Base-by-base conservation (phyloP, 2,888 invertebrate genomes). In the Lissocephala sabroskyi region DNA sequence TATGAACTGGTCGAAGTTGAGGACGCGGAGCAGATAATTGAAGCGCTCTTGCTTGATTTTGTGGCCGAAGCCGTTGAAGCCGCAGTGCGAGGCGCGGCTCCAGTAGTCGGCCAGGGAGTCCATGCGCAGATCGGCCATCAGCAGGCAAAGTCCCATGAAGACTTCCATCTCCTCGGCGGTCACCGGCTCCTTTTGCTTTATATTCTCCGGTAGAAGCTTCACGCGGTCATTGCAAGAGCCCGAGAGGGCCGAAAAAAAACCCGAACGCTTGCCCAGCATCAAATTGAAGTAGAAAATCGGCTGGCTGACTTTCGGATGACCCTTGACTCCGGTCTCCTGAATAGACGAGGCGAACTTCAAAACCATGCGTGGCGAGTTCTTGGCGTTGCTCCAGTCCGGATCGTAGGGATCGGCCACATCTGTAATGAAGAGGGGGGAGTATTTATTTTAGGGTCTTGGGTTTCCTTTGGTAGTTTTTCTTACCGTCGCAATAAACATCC, bases 401-500 rank as follows among this genome's bases (percentile, higher is more conserved):
- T 73, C 78, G 40, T 61, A 77, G 14, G 52, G 48, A 43, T 77
- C 76, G 7, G 29, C 18, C 11, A 63, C 62, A 30, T 64, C 76
- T 57, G 30, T 18, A 33, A 39, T 45, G 30, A 23, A 11, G n/a
- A n/a, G n/a, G n/a, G n/a, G n/a, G n/a, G n/a, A n/a, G n/a, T n/a
- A n/a, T n/a, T n/a, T n/a, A n/a, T n/a, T n/a, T n/a, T n/a, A n/a
- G n/a, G n/a, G n/a, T n/a, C n/a, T n/a, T n/a, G n/a, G n/a, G n/a
- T n/a, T n/a, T n/a, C n/a, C n/a, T n/a, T n/a, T n/a, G n/a, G 7
- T 9, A 19, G 4, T 11, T 11, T 29, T 33, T 3, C 56, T 52
- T 56, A 77, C 76, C 75, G 35, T 67, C 62, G 14, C 64, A 56
- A 35, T 61, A 59, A 4, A 75, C 57, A 40, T 73, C 75, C 1